Percentiles rank a stretch among this genome's conserved stretches.
These are phyloP conservation scores for Cotesia congregata DNA, from an alignment of 2,888 invertebrate genomes.

Conservation along the genomic window DNA sequence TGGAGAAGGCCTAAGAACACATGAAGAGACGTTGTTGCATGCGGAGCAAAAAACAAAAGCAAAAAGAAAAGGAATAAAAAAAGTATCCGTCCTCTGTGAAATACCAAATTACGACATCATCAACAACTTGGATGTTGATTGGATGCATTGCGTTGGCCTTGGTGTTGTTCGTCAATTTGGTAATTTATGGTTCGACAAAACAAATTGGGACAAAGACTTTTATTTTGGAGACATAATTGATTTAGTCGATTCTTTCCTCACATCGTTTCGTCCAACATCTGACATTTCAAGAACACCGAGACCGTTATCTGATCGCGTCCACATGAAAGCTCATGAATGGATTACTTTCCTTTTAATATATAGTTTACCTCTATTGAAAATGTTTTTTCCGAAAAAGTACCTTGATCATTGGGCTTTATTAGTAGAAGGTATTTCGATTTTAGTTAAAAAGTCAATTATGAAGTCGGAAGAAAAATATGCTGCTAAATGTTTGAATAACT, in stretches of 20 bases:
- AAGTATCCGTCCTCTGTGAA: neutral
- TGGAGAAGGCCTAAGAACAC: neutral
- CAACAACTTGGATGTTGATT: too few species aligned
- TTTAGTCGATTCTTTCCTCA: neutral
- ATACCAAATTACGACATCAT: too few species aligned
- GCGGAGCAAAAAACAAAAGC: neutral
- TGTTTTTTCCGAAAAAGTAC: slow-evolving; percentile 37
- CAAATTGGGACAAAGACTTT: too few species aligned
- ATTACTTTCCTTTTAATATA: slow-evolving; percentile 45
- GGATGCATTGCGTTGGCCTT: too few species aligned
- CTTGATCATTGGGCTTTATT: slow-evolving; percentile 45
- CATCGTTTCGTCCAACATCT: neutral
- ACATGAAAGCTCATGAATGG: slow-evolving; percentile 45
- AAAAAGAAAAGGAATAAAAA: slow-evolving; percentile 9
- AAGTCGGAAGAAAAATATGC: slow-evolving; percentile 38
- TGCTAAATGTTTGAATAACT: slow-evolving; percentile 30
- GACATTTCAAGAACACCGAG: slow-evolving; percentile 37
- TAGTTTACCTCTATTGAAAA: slow-evolving; percentile 37
- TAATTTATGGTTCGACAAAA: too few species aligned
- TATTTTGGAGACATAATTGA: neutral
- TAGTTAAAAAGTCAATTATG: slow-evolving; percentile 41
- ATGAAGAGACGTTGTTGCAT: neutral
- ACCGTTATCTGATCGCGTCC: slow-evolving; percentile 28
- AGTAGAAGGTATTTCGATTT: slow-evolving; percentile 42
- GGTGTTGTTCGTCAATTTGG: too few species aligned